These are phyloP conservation scores for Diplazon laetatorius DNA, from an alignment of 2,888 invertebrate genomes.

Conservation along the genomic window DNA sequence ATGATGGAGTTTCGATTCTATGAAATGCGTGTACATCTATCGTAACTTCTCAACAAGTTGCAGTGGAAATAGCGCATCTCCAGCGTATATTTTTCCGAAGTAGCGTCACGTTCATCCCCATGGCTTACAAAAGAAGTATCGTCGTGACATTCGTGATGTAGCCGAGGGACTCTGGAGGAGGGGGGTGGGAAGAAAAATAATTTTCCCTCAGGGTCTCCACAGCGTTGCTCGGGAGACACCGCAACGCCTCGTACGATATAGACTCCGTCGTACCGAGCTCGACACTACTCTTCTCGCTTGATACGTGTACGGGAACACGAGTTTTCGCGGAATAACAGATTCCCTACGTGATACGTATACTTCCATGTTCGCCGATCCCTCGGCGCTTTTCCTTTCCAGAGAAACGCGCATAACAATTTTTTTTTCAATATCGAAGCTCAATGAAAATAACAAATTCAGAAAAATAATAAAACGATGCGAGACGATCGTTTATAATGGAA, in stretches of 20 bases:
- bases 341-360: conserved; percentile 55
- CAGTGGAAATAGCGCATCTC: background rate
- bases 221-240: conserved; percentile 41
- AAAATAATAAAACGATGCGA: background rate
- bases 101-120: conserved; percentile 38
- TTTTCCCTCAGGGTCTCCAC: conserved; percentile 30
- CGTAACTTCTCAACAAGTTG: conserved; percentile 11
- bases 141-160: conserved; percentile 36
- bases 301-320: conserved; percentile 34
- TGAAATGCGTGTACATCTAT: background rate
- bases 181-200: conserved; percentile 31
- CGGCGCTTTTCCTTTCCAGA: conserved; percentile 22
- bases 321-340: conserved; percentile 54
- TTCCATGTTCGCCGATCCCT: conserved; percentile 24
- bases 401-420: conserved; percentile 13
- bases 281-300: conserved; percentile 7
- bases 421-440: conserved; percentile 8
- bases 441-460: background rate
- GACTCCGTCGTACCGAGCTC: conserved; percentile 15
- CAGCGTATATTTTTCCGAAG: conserved; percentile 12
- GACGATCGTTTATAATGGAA: background rate
- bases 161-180: too few relatives aligned
- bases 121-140: conserved; percentile 33
- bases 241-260: conserved; percentile 36
- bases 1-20: background rate